Base-by-base conservation (phyloP, 92 coral and sea anemone species). In the Umimayanthus chanpuru region DNA sequence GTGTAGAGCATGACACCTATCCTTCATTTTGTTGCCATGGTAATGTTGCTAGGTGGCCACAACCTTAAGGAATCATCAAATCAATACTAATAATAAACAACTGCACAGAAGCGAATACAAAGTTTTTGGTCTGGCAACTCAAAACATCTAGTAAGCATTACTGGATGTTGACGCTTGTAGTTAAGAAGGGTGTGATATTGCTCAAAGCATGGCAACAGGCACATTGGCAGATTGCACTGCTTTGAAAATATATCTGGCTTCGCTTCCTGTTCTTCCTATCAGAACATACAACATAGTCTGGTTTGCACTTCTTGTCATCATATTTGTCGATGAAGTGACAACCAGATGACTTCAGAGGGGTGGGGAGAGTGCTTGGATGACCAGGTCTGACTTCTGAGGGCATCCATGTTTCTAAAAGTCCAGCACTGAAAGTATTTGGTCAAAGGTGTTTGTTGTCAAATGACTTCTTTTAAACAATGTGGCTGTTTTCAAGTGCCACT, bases 201-300 rank as follows among this genome's bases (percentile, higher is more conserved):
- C 85, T 93, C 95, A 91, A 88, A 89, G 85, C 95, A 91, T 66
- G 95, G 95, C 50, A 86, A 79, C 77, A 88, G 25, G 75, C 93
- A 93, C 85, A 89, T 81, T 71, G 93, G 90, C 73, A 88, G 86
- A 20, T 36, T 49, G 73, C 92, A 91, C 86, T 88, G 91, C 85
- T 93, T 81, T 79, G 93, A 44, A 73, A 84, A 70, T 72, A 91
- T 20, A 90, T 89, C 89, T 93, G 94, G 56, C 58, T 70, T 76
- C 92, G 87, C 76, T 73, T 73, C 4, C 85, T 88, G 70, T 81
- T 91, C 58, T 71, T 71, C 76, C 76, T 71, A 73, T 73, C 47
- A 2, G 77, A 73, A 29, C 47, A 73, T 12, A 73, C 77, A 30
- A 4, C 44, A 36, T 47, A 73, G 77, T 73, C 77, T 14, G 25